phyloP scores from a whole-genome alignment of 2,113 vertebrate genomes.

The Perccottus glenii region DNA sequence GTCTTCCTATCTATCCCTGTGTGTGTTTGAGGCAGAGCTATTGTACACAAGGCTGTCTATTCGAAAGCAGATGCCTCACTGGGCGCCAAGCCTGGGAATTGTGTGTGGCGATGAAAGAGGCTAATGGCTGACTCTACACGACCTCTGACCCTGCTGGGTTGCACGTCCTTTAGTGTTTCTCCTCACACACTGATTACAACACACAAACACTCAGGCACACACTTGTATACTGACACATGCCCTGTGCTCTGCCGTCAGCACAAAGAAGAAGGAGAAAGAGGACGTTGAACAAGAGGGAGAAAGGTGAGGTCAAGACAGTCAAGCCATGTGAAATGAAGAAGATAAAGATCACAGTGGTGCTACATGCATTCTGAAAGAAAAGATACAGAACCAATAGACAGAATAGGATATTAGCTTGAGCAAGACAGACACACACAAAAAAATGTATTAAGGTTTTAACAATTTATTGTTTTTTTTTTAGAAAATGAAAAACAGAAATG shows the following conservation, averaged over 20 bases:
- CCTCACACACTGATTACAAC: slow-evolving; percentile 79
- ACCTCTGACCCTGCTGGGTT: slow-evolving; percentile 81
- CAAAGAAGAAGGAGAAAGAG: slow-evolving; percentile 65
- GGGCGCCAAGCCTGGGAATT: slow-evolving; percentile 81
- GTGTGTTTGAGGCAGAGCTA: slow-evolving; percentile 33
- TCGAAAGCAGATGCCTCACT: slow-evolving; percentile 78
- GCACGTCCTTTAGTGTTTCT: slow-evolving; percentile 86
- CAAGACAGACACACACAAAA: slow-evolving; percentile 32
- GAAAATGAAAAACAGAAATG: no score
- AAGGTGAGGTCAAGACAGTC: slow-evolving; percentile 51
- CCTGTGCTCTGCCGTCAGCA: slow-evolving; percentile 66
- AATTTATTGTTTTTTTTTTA: no score
- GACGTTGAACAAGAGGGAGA: slow-evolving; percentile 55
- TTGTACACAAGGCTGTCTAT: slow-evolving; percentile 64
- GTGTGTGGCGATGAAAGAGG: slow-evolving; percentile 68
- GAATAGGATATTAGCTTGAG: slow-evolving; percentile 57
- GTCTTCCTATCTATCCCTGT: slow-evolving; percentile 52
- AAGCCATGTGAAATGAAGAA: slow-evolving; percentile 39
- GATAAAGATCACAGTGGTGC: slow-evolving; percentile 49
- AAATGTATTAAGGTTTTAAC: no score
- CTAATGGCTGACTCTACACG: slow-evolving; percentile 78
- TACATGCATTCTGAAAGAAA: slow-evolving; percentile 66
- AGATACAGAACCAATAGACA: slow-evolving; percentile 53
- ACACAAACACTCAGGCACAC: slow-evolving; percentile 47
- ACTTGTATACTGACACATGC: slow-evolving; percentile 30